Evolutionary conservation across 2,797 vertebrate genomes (phyloP).

Genomic region (Anguilla anguilla): DNA sequence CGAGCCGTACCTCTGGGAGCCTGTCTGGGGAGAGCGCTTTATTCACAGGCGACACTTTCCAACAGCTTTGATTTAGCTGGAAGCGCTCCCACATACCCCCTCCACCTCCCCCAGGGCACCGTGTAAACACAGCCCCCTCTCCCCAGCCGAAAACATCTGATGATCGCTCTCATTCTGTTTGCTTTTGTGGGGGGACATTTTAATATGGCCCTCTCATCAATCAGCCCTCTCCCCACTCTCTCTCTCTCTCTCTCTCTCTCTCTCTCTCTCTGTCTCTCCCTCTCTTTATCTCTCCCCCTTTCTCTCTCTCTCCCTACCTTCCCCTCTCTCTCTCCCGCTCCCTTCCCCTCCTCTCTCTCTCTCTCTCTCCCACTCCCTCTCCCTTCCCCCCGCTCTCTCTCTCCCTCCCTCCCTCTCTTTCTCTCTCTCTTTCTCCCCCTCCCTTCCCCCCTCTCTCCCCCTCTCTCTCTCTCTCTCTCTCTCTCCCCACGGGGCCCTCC

Average conservation of each 20-base stretch:
- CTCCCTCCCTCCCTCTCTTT: slow-evolving; percentile 34
- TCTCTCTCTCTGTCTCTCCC: slow-evolving; percentile 23
- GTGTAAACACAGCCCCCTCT: slow-evolving; percentile 56
- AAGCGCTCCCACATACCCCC: slow-evolving; percentile 9
- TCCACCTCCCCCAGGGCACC: slow-evolving; percentile 48
- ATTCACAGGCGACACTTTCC: slow-evolving; percentile 44
- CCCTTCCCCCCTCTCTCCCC: slow-evolving; percentile 13
- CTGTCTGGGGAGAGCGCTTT: slow-evolving; percentile 30
- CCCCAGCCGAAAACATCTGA: slow-evolving; percentile 63
- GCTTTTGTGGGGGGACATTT: slow-evolving; percentile 59
- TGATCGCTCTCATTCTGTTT: slow-evolving; percentile 63
- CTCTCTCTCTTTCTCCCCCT: slow-evolving; percentile 20
- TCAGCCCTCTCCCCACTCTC: slow-evolving; percentile 50
- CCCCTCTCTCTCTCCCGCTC: slow-evolving; percentile 48
- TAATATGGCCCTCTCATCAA: slow-evolving; percentile 63
- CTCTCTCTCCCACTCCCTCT: slow-evolving; percentile 20
- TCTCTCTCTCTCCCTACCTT: slow-evolving; percentile 44
- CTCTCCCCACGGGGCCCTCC: slow-evolving; percentile 37
- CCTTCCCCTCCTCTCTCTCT: slow-evolving; percentile 33
- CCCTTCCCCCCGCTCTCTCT: slow-evolving; percentile 50
- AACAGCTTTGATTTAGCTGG: slow-evolving; percentile 60
- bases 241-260: slow-evolving; percentile 34
- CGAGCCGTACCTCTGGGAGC: slow-evolving; percentile 21
- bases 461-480: slow-evolving; percentile 37
- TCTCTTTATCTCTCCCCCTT: slow-evolving; percentile 52